A percentile compares a stretch with the other conserved stretches of the same genome.
Evolutionary conservation across 2,797 vertebrate species (phyloP).

Genomic region (Ceyx erithaca): DNA sequence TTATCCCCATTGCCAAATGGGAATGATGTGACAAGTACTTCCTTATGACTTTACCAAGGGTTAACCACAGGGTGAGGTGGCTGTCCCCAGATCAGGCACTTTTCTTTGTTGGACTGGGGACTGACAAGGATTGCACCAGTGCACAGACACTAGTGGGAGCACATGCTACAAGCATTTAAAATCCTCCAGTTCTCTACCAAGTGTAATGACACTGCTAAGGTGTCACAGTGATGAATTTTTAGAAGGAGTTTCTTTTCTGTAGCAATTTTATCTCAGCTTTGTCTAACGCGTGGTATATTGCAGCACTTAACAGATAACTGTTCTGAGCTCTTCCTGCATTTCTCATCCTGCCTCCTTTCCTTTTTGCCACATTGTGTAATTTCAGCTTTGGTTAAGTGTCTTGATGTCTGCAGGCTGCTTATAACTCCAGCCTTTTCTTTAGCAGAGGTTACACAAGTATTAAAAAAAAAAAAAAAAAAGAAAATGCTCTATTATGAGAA

Average conservation of each 20-base stretch:
- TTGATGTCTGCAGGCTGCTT: not conserved
- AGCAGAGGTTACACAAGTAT: not conserved
- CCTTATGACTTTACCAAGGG: not conserved
- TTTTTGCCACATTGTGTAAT: not conserved
- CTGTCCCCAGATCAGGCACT: not conserved
- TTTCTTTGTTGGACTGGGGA: fast-evolving
- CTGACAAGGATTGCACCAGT: not conserved
- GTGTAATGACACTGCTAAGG: not conserved
- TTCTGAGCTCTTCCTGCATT: not conserved
- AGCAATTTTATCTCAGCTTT: not conserved
- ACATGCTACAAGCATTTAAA: not conserved
- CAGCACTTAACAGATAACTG: not conserved
- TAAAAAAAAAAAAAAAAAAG: not conserved
- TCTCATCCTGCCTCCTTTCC: not conserved
- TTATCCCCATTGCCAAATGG: not conserved
- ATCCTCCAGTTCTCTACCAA: not conserved
- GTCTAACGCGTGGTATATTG: not conserved
- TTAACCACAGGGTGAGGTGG: fast-evolving
- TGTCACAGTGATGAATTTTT: not conserved
- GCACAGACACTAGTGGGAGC: not conserved
- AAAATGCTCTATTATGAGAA: not conserved
- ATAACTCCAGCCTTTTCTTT: not conserved
- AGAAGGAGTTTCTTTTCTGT: not conserved
- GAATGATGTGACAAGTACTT: not conserved
- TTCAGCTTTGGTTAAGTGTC: not conserved